Conservation (phyloP, 2,888 invertebrate species). For the Diaprepes abbreviatus region DNA sequence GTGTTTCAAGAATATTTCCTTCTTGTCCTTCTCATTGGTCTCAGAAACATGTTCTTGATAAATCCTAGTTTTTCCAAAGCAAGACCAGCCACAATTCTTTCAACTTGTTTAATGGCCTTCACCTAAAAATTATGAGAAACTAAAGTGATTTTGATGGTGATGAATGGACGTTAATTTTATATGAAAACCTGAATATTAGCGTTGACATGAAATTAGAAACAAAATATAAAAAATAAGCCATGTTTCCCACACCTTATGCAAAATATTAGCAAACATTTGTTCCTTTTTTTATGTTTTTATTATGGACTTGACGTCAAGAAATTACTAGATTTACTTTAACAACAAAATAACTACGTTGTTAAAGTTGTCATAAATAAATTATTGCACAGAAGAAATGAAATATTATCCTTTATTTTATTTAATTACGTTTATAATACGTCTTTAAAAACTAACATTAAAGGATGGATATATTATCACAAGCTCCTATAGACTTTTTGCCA, state of each 20-base stretch:
- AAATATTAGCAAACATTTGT: not conserved
- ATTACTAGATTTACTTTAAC: no score
- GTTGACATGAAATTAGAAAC: not conserved
- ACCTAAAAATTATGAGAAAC: slow-evolving; percentile 53
- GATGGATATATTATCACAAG: no score
- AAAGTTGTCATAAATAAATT: no score
- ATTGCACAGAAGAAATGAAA: no score
- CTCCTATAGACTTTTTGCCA: no score
- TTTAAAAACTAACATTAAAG: no score
- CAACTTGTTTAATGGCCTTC: slow-evolving; percentile 53
- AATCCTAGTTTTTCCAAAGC: slow-evolving; percentile 52
- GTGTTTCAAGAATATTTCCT: slow-evolving; percentile 27
- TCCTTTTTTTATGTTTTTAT: not conserved
- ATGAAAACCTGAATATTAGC: not conserved
- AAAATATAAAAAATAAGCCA: not conserved
- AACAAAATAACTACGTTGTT: no score
- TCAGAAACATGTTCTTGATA: slow-evolving; percentile 42
- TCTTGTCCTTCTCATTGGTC: slow-evolving; percentile 29
- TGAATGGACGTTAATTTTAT: not conserved
- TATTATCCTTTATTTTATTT: no score
- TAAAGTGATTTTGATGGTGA: slow-evolving; percentile 23
- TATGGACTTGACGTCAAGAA: not conserved
- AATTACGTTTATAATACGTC: no score
- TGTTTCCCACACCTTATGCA: not conserved
- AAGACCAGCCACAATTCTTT: slow-evolving; percentile 48